A percentile compares a stretch with the other conserved stretches of the same genome.
Conservation (phyloP, 1,140 invertebrate species). For the Hypsibius dujardini region DNA sequence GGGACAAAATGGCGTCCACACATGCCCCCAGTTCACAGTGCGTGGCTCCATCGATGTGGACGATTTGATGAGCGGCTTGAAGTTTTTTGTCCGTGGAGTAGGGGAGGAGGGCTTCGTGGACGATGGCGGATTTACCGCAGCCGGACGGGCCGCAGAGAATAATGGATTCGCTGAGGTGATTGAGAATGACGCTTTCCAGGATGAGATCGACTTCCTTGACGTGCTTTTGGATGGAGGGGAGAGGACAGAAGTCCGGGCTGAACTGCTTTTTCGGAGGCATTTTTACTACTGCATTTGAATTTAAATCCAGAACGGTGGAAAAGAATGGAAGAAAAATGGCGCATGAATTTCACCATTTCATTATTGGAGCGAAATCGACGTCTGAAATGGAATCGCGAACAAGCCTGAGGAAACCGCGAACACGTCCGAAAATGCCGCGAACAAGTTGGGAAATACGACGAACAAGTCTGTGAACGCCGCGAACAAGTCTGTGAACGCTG, state of each 20-base stretch:
- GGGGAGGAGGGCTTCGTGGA: background rate
- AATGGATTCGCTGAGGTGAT: background rate
- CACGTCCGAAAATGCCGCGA: too few species aligned
- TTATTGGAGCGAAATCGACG: too few species aligned
- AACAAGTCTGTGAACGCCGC: too few species aligned
- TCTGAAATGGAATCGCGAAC: too few species aligned
- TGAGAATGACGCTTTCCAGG: background rate
- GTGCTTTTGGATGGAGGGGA: background rate
- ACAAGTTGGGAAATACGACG: too few species aligned
- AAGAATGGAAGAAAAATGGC: too few species aligned
- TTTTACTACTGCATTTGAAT: too few species aligned
- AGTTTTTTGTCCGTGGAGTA: background rate
- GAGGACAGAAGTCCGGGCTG: background rate
- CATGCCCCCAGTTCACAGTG: background rate
- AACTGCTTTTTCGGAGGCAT: too few species aligned
- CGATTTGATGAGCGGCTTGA: background rate
- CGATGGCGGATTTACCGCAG: background rate
- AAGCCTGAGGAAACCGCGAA: too few species aligned
- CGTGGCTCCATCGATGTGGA: background rate
- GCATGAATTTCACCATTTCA: too few species aligned
- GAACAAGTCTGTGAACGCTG: too few species aligned
- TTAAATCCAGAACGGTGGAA: too few species aligned
- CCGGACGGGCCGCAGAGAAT: slow-evolving; percentile 10
- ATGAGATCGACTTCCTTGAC: background rate
- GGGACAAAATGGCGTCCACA: background rate